Conservation (phyloP, 2,113 vertebrate species). For the Microcebus tavaratra region DNA sequence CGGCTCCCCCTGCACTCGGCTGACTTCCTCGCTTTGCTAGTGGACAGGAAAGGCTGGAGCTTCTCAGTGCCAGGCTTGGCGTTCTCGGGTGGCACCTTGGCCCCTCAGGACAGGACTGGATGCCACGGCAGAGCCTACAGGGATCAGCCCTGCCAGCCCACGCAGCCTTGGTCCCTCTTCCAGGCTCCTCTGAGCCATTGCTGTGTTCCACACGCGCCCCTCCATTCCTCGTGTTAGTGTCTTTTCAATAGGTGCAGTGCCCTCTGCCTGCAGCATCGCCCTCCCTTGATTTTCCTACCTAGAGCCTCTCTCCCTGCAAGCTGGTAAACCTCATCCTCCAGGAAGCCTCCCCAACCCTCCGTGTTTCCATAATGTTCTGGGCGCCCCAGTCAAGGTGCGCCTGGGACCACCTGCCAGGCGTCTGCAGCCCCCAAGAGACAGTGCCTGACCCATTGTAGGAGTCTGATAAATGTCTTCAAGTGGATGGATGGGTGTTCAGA, state of each 20-base stretch:
- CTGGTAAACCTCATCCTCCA: neutral
- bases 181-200: neutral
- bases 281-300: neutral
- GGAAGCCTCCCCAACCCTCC: neutral
- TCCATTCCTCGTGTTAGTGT: neutral
- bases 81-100: too few relatives aligned
- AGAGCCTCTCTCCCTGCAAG: neutral
- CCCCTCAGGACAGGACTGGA: too few relatives aligned
- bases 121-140: neutral
- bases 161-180: rapidly evolving
- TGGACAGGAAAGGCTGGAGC: neutral
- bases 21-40: neutral
- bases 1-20: neutral
- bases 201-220: neutral
- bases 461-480: neutral
- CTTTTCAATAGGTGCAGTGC: rapidly evolving
- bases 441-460: neutral
- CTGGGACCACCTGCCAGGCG: neutral
- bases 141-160: neutral
- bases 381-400: neutral
- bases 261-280: neutral
- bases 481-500: neutral
- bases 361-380: neutral
- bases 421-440: neutral
- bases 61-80: neutral